phyloP scores from a whole-genome alignment of 2,797 vertebrate genomes.

The Enteromius radiatus region DNA sequence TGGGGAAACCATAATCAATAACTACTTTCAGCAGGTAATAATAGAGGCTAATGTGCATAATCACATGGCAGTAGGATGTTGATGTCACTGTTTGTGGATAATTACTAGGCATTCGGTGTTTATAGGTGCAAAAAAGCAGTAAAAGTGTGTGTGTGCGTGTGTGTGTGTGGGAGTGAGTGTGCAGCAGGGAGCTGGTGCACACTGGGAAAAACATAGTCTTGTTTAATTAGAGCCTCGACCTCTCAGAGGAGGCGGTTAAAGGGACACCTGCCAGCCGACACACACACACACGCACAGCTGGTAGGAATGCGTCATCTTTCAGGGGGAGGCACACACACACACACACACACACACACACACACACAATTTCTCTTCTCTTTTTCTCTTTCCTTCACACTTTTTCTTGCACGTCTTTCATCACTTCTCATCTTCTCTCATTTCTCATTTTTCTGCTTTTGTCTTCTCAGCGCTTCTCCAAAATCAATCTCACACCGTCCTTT shows the following conservation, averaged over 20 bases:
- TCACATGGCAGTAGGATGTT: slow-evolving; percentile 2
- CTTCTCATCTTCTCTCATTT: slow-evolving; percentile 9
- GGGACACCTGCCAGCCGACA: slow-evolving; percentile 18
- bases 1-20: not conserved
- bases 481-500: slow-evolving; percentile 12
- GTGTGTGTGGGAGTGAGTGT: slow-evolving; percentile 12
- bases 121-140: slow-evolving; percentile 23
- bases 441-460: not conserved
- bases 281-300: slow-evolving; percentile 5
- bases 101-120: not conserved
- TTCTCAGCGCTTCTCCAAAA: slow-evolving; percentile 14
- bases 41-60: not conserved
- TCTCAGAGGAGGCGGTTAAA: slow-evolving; percentile 26
- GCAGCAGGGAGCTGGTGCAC: slow-evolving; percentile 7
- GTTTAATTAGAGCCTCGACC: slow-evolving; percentile 38
- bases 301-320: slow-evolving; percentile 28
- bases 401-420: slow-evolving; percentile 20
- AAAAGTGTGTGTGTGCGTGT: slow-evolving; percentile 10
- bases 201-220: slow-evolving; percentile 37
- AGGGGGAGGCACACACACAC: not conserved
- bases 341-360: not conserved
- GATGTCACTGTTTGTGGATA: slow-evolving; percentile 19
- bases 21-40: slow-evolving; percentile 8
- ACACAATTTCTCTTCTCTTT: not conserved
- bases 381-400: slow-evolving; percentile 5